Evolutionary conservation across 2,888 invertebrate genomes (phyloP), one percentile per base, ranked within the genome.

Genomic region (Cryptosula pallasiana): DNA sequence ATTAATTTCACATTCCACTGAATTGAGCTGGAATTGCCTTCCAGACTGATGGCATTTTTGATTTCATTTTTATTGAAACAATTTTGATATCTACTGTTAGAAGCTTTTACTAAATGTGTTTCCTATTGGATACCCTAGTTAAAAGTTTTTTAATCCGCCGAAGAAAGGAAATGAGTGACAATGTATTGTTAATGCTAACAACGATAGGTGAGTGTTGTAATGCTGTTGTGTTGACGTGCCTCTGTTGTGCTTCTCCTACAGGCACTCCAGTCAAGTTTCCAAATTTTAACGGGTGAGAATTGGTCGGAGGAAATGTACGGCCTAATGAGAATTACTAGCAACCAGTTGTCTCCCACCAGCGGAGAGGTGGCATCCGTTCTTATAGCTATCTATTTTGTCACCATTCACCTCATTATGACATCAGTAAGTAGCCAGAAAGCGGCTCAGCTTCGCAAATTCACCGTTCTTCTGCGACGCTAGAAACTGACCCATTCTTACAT

Each of bases 251-350:
- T 32, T 34, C 32, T 34, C 25, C 63, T 55, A 36, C 78, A 84
- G 84, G 84, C 84, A 23, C 78, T 83, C 74, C 80, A 79, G 81
- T 81, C 80, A 76, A 81, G 83, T 80, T 84, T 84, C 78, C 81
- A 81, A 79, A 81, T 84, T 73, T 77, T 84, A 74, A 80, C 80
- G 72, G 83, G 84, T 75, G 84, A 84, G 74, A 84, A 82, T 71
- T 84, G 84, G 84, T 79, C 80, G 77, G 72, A 75, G 25, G 73
- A 70, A 54, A 72, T 35, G 71, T 69, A 32, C 70, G 45, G 35
- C 5, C 70, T 70, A 3, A 70, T 63, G 63, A 9, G 13, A 27
- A 27, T 29, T 1, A 20, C 20, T 45, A 63, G 63, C 63, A 29
- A 32, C n/a, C 13, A 57, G 35, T 35, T 55, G 72, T 25, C 72